Base-by-base conservation (phyloP, 37 sponge, comb jelly and placozoan species). In the Oopsacas minuta region DNA sequence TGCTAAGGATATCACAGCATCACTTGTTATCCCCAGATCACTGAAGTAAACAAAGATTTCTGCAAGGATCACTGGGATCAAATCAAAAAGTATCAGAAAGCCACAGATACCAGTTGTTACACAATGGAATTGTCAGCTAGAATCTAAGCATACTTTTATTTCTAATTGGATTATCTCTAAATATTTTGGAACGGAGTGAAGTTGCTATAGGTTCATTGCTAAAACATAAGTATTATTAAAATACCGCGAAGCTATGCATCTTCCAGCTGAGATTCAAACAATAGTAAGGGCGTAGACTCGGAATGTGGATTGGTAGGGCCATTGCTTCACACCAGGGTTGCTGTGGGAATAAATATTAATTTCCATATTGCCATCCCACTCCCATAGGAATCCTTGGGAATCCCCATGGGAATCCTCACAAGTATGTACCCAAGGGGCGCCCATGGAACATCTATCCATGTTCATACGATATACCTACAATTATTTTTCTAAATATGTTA, bases 21-120 rank as follows among this genome's bases (percentile, higher is more conserved):
- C 75, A 61, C 75, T 32, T 32, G 75, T 61, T 61, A 61, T 20
- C 22, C 5, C 75, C 20, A 61, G 75, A 61, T 61, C 75, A 61
- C 75, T 25, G 75, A 61, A 61, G 28, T 61, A 32, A 61, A 61
- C 49, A 61, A 61, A 61, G 22, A 61, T n/a, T 61, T 61, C 75
- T 34, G 28, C 75, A 25, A 61, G 75, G 75, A 61, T 61, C 75
- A 10, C 75, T 61, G 22, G 5, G 22, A 61, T 61, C 75, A 25
- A 61, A 61, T 61, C 75, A 61, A 61, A 61, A 10, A 61, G 75
- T 25, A 61, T 61, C 75, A n/a, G 75, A 25, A 61, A 61, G 75
- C 75, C 75, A 61, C 75, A 61, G 75, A 7, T 61, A 61, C 75
- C 75, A 61, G 30, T 61, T 61, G 75, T 61, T 61, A 61, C 75